These are phyloP conservation scores for Halocaridina rubra DNA, from an alignment of 2,888 invertebrate genomes.

Conservation along the genomic window DNA sequence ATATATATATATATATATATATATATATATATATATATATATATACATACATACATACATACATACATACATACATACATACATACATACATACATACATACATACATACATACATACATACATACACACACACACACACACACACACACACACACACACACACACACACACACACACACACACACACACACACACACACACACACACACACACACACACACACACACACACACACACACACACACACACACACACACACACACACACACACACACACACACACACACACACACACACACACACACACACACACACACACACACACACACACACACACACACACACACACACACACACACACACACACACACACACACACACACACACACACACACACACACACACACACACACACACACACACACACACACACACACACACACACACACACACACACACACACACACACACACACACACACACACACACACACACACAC, in stretches of 20 bases:
- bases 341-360: neutral
- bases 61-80: too few species aligned
- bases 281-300: neutral
- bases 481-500: too few species aligned
- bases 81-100: too few species aligned
- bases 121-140: neutral
- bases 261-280: neutral
- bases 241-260: neutral
- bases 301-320: neutral
- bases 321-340: neutral
- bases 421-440: too few species aligned
- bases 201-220: slow-evolving; percentile 21
- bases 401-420: too few species aligned
- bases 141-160: neutral
- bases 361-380: neutral
- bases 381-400: too few species aligned
- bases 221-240: neutral
- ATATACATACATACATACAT: too few species aligned
- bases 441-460: too few species aligned
- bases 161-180: slow-evolving; percentile 37
- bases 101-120: too few species aligned
- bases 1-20: too few species aligned
- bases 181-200: slow-evolving; percentile 40
- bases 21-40: too few species aligned
- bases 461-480: too few species aligned